A percentile compares a stretch with the other conserved stretches of the same genome.
Evolutionary conservation across 2,113 vertebrate genomes (phyloP).

Genomic region (Zapornia atra): DNA sequence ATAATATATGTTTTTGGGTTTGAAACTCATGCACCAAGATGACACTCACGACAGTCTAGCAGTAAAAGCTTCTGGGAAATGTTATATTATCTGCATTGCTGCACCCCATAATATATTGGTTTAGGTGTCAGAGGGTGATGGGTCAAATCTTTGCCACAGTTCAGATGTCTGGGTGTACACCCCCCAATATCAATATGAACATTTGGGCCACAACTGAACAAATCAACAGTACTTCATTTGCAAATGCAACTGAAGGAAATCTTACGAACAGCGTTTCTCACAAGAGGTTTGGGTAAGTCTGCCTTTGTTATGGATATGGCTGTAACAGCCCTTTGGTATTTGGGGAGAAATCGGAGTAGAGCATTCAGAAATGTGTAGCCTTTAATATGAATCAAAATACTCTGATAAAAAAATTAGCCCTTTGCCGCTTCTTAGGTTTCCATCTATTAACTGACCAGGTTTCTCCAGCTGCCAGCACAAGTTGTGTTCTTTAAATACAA

Average conservation of each 20-base stretch:
- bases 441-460: slow-evolving; percentile 17
- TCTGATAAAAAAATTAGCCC: not conserved
- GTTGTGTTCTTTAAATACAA: not conserved
- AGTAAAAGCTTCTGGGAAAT: not conserved
- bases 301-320: slow-evolving; percentile 27
- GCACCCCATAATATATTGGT: not conserved
- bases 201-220: slow-evolving; percentile 19
- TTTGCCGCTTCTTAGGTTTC: slow-evolving; percentile 46
- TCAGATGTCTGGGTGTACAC: not conserved
- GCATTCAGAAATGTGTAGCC: slow-evolving; percentile 21
- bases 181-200: not conserved
- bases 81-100: not conserved
- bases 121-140: rapidly evolving
- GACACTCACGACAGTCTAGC: not conserved
- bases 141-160: not conserved
- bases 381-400: slow-evolving; percentile 46
- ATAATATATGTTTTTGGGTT: not conserved
- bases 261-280: slow-evolving; percentile 13
- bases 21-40: not conserved
- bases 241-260: not conserved
- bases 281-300: slow-evolving; percentile 38
- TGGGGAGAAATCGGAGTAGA: slow-evolving; percentile 37
- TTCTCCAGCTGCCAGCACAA: slow-evolving; percentile 47
- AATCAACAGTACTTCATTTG: slow-evolving; percentile 1
- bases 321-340: not conserved